Evolutionary conservation across 2,888 invertebrate species (phyloP).

Genomic region (Drosophila robusta): DNA sequence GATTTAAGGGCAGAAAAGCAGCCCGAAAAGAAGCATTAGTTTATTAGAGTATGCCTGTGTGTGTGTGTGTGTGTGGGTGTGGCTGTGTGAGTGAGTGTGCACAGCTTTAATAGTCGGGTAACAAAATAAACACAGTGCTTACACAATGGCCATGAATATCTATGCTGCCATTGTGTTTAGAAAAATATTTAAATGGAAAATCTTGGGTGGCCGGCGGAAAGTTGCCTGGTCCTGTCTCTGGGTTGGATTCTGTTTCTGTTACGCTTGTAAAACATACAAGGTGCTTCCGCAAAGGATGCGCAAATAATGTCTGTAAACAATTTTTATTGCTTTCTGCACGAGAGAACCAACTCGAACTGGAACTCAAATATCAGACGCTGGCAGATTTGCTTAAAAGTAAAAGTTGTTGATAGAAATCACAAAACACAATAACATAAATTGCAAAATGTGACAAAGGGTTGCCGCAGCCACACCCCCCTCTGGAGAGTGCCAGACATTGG

Average conservation of each 20-base stretch:
- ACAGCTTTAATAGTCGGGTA: constrained; percentile 64
- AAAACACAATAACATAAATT: constrained; percentile 78
- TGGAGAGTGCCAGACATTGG: constrained; percentile 45
- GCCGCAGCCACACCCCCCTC: constrained; percentile 18
- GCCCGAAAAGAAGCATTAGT: constrained; percentile 67
- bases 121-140: constrained; percentile 56
- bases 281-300: constrained; percentile 74
- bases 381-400: constrained; percentile 72
- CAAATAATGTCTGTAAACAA: constrained; percentile 80
- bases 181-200: constrained; percentile 71
- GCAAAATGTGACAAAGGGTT: constrained; percentile 78
- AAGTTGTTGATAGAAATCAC: constrained; percentile 79
- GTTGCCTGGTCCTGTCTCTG: too few relatives aligned
- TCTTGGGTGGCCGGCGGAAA: constrained; percentile 41
- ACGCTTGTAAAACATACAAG: constrained; percentile 59
- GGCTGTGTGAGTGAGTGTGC: constrained; percentile 33
- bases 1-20: constrained; percentile 61
- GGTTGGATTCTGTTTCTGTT: constrained; percentile 11
- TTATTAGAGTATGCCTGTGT: constrained; percentile 61
- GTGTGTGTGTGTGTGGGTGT: constrained; percentile 10
- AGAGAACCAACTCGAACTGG: constrained; percentile 21
- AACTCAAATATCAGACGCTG: constrained; percentile 29
- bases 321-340: constrained; percentile 77
- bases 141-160: constrained; percentile 50
- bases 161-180: constrained; percentile 50